These are phyloP conservation scores for Sebastes minor DNA, from an alignment of 2,797 vertebrate genomes.

Conservation along the genomic window DNA sequence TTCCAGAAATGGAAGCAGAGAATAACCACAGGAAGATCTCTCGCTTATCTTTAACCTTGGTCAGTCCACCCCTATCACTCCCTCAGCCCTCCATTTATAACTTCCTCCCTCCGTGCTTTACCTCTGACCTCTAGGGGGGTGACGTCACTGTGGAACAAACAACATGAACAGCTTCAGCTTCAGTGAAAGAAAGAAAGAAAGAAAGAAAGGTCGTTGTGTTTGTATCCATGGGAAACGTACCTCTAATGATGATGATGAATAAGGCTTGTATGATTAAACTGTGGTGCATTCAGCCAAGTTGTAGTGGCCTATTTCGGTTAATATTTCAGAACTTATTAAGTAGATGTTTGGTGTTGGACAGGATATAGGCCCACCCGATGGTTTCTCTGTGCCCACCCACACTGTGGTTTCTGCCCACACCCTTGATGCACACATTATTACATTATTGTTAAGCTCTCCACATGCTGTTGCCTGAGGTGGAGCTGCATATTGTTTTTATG, in stretches of 20 bases:
- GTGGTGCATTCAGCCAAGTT: no score
- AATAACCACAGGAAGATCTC: conserved; percentile 14
- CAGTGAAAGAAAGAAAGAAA: neutral
- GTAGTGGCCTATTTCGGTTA: no score
- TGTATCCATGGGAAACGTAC: neutral
- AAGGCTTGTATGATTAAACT: no score
- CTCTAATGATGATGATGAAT: no score
- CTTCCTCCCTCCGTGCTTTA: neutral
- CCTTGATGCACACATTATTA: neutral
- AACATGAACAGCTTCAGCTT: neutral
- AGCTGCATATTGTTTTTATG: neutral
- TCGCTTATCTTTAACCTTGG: conserved; percentile 33
- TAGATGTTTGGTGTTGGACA: no score
- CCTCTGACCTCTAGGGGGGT: neutral
- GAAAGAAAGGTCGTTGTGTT: neutral
- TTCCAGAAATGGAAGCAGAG: conserved; percentile 1
- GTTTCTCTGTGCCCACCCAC: no score
- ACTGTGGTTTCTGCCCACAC: no score
- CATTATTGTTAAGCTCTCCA: neutral
- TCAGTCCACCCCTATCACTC: neutral
- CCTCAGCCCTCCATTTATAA: neutral
- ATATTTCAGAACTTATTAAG: no score
- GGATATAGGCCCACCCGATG: no score
- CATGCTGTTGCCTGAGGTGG: neutral
- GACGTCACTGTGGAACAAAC: neutral